Conservation (phyloP, 2,888 invertebrate species). For the Drosophila koepferae region DNA sequence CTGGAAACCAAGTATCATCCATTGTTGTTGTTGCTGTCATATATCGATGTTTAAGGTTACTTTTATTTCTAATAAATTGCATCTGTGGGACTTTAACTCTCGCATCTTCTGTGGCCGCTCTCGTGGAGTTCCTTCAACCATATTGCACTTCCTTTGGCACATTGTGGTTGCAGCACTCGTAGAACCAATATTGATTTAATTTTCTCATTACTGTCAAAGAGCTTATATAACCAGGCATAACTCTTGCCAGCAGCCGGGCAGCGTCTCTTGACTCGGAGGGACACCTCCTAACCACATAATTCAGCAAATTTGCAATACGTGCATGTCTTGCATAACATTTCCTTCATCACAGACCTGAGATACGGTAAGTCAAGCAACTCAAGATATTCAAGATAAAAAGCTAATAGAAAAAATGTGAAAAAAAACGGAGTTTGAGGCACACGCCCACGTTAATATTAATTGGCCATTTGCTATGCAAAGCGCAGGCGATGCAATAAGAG, state of each 20-base stretch:
- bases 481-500: conserved; percentile 62
- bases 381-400: conserved; percentile 44
- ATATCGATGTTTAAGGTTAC: conserved; percentile 4
- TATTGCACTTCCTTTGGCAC: not conserved
- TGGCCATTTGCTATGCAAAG: conserved; percentile 72
- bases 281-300: conserved; percentile 59
- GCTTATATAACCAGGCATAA: conserved; percentile 27
- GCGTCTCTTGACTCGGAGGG: conserved; percentile 21
- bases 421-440: conserved; percentile 41
- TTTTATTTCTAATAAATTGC: conserved; percentile 7
- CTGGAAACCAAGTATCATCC: not conserved
- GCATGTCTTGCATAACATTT: conserved; percentile 79
- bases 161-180: conserved; percentile 1
- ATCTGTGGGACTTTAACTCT: not conserved
- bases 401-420: not conserved
- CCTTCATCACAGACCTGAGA: conserved; percentile 60
- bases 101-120: not conserved
- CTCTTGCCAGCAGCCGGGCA: conserved; percentile 22
- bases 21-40: conserved; percentile 13
- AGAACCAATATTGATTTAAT: conserved; percentile 10
- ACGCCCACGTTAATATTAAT: conserved; percentile 80
- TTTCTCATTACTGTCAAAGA: conserved; percentile 48
- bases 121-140: not conserved
- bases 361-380: conserved; percentile 33
- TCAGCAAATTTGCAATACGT: conserved; percentile 63